Evolutionary conservation across 2,888 invertebrate species (phyloP), one percentile per base, ranked within the genome.

Genomic region (Pterobdella sp.): DNA sequence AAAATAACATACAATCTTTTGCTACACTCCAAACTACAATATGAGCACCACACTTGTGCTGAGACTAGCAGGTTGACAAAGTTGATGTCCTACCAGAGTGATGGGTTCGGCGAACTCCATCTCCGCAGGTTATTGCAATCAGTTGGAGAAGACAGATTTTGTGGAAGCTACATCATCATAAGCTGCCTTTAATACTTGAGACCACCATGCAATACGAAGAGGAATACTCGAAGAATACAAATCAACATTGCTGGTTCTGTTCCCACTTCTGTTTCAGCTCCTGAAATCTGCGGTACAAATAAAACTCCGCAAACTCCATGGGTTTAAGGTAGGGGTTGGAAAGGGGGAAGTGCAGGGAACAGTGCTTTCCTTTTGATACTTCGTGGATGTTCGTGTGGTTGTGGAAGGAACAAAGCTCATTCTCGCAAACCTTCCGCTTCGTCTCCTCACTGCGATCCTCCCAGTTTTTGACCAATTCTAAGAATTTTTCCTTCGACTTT

Each of bases 221-320:
- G 14, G 22, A 49, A 14, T 49, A n/a, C 52, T 49, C 22, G 34
- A 18, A 7, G 26, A 7, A 63, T 7, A 63, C 7, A 29, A 7
- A 26, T n/a, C 32, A 65, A 60, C 31, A 56, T 26, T 34, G 69
- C 69, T 73, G 72, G 42, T 75, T 70, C 42, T 49, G 68, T 67
- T 78, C 78, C 76, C 76, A 78, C 67, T 75, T 76, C 29, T 72
- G 68, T n/a, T 73, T 68, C 37, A 78, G 72, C 36, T 78, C 78
- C 71, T 77, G 74, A 52, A 78, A 78, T 32, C 71, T 64, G 49
- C 73, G 31, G 67, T 73, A 72, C 52, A 76, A 36, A 36, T 75
- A 70, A 31, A 69, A 67, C 37, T 76, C 75, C 14, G 32, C 69
- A 31, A 68, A 73, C 52, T 77, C 76, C 42, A 64, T 63, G 7